These are phyloP conservation scores for Coturnix japonica DNA, from an alignment of 2,113 vertebrate species.

Conservation along the genomic window DNA sequence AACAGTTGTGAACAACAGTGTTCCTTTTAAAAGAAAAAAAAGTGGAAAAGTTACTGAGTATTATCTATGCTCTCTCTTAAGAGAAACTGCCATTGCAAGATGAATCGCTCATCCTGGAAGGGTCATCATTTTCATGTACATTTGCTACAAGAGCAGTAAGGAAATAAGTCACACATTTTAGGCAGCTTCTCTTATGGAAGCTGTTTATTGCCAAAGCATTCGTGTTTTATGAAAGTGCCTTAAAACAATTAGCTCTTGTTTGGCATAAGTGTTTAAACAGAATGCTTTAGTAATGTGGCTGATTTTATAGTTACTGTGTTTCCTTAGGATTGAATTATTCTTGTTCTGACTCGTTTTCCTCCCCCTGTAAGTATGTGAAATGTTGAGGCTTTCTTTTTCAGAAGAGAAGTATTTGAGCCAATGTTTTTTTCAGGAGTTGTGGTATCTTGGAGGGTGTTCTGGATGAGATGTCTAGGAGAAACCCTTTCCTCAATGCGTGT, in stretches of 20 bases:
- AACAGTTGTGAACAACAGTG: background rate
- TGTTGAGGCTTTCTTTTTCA: slow-evolving; percentile 9
- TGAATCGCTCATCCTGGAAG: background rate
- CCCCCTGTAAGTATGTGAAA: background rate
- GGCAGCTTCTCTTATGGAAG: background rate
- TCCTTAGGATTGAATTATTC: background rate
- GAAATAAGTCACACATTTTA: background rate
- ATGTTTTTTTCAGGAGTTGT: background rate
- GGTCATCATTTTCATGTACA: background rate
- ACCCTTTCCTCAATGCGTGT: background rate
- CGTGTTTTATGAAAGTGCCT: background rate
- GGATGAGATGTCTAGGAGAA: background rate
- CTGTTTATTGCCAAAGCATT: slow-evolving; percentile 5
- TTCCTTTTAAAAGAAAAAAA: background rate
- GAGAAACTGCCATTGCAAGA: background rate
- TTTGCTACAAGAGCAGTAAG: background rate
- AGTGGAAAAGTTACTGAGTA: background rate
- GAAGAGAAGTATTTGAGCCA: background rate
- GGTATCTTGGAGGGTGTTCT: background rate
- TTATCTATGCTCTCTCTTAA: background rate
- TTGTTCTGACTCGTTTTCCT: background rate
- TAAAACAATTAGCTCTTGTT: slow-evolving; percentile 1
- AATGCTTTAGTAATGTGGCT: background rate
- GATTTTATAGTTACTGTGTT: slow-evolving; percentile 8
- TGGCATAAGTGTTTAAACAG: background rate